Base-by-base conservation (phyloP, 2,888 invertebrate genomes). In the Oxytorus armatus region DNA sequence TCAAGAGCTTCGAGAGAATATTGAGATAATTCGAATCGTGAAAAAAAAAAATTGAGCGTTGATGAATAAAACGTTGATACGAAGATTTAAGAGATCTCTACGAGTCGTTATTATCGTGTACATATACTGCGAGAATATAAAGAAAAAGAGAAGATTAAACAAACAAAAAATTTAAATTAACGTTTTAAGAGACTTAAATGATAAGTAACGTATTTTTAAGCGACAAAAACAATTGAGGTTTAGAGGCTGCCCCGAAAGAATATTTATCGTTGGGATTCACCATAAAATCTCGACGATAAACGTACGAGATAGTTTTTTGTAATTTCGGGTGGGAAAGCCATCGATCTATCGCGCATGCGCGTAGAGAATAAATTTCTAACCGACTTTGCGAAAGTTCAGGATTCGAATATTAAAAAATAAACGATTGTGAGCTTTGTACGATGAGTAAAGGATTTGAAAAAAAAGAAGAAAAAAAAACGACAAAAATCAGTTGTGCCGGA, bases 71-170 rank as follows among this genome's bases (percentile, higher is more conserved):
- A 39, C 69, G 57, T 70, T 76, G 70, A 65, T 70, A 66, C 25
- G 42, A 80, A 80, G 53, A 68, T 59, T 66, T 23, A 44, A 14
- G 47, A 77, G 39, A 47, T 80, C 79, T 76, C 79, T 76, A 76
- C 76, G 76, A 72, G 55, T 61, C 72, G 72, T 76, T 76, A 69
- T 44, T 29, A 16, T 16, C 1, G 51, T 61, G 65, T 70, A 69
- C 76, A 69, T n/a, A 80, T 59, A 78, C 21, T 42, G 7, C 47
- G 25, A 16, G 10, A 14, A 25, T 25, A 25, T 68, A 57, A 66
- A 16, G 61, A 57, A 16, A 59, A 57, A 55, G 25, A 66, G 36
- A 66, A 73, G 4, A 1, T 42, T 36, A 36, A 61, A 47, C 8
- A 47, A 33, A 68, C 25, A 66, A 16, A 61, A 16, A 53, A 68